These are phyloP conservation scores for Panurus biarmicus DNA, from an alignment of 2,113 vertebrate genomes.

Conservation along the genomic window DNA sequence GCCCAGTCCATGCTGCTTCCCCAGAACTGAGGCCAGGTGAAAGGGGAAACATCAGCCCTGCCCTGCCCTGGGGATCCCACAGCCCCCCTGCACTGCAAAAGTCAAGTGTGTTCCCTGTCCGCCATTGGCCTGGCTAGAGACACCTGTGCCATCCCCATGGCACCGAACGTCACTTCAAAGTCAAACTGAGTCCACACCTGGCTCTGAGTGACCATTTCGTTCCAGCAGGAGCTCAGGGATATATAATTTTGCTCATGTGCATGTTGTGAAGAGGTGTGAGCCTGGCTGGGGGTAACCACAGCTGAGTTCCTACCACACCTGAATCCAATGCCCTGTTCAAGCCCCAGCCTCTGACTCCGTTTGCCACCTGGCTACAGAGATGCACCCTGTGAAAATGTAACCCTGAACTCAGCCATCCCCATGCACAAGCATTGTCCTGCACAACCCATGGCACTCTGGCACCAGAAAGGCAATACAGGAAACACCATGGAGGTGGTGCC, in stretches of 20 bases:
- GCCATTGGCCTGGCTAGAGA: not conserved
- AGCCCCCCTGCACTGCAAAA: rapidly evolving
- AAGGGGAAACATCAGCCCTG: not conserved
- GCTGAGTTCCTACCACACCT: not conserved
- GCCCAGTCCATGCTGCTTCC: not conserved
- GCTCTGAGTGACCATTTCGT: rapidly evolving
- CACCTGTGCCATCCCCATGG: not conserved
- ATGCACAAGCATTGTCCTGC: rapidly evolving
- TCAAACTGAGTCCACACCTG: not conserved
- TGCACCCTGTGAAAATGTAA: not conserved
- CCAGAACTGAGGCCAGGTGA: rapidly evolving
- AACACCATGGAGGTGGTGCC: not conserved
- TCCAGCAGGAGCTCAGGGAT: not conserved
- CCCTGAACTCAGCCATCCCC: not conserved
- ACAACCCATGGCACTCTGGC: not conserved
- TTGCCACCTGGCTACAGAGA: not conserved
- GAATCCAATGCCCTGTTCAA: not conserved
- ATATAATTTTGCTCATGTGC: rapidly evolving
- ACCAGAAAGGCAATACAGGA: no score
- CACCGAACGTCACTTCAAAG: not conserved
- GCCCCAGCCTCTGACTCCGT: not conserved
- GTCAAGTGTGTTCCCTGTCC: not conserved
- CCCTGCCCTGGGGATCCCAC: not conserved
- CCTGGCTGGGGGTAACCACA: not conserved
- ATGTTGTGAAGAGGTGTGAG: not conserved